Evolutionary conservation across 2,113 vertebrate species (phyloP), one percentile per base, ranked within the genome.

Genomic region (Calidris pygmaea): DNA sequence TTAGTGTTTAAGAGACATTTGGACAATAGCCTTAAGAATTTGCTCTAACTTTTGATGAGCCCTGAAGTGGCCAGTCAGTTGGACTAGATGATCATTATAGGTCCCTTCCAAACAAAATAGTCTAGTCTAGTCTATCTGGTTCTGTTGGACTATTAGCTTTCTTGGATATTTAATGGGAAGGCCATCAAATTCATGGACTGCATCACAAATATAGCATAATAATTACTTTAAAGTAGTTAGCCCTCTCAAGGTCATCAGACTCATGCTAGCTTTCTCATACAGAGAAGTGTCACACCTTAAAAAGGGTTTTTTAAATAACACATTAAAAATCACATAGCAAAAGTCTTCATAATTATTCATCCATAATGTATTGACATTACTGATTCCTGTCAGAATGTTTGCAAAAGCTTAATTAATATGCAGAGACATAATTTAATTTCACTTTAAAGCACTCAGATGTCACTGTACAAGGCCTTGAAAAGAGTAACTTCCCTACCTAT

Each of bases 201-300:
- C 10, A 71, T 77, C 21, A 62, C 16, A 65, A 83, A 62, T 52
- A n/a, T 9, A 76, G 6, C 6, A 35, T 52, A 72, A 32, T 47
- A 41, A 56, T 68, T 48, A 27, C 81, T 89, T 73, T 68, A n/a
- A 81, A 74, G 7, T 2, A 65, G 4, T 56, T 72, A 32, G 9
- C 3, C 4, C 11, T 73, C 47, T 77, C 47, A 85, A 41, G 26
- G 37, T 58, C 29, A 20, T 88, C n/a, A 56, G 9, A 24, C 6
- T 62, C 12, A 81, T 10, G 6, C 2, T 47, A 47, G 6, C 6
- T 68, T 1, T 0, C 10, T 62, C 55, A 43, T 22, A 53, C 0
- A 5, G 35, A 67, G 6, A 85, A 80, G 75, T 14, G 9, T 34
- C 32, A 43, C 7, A 47, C 11, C 13, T 77, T 75, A 35, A 59